These are phyloP conservation scores for Hetaerina titia DNA, from an alignment of 2,888 invertebrate species.

Conservation along the genomic window DNA sequence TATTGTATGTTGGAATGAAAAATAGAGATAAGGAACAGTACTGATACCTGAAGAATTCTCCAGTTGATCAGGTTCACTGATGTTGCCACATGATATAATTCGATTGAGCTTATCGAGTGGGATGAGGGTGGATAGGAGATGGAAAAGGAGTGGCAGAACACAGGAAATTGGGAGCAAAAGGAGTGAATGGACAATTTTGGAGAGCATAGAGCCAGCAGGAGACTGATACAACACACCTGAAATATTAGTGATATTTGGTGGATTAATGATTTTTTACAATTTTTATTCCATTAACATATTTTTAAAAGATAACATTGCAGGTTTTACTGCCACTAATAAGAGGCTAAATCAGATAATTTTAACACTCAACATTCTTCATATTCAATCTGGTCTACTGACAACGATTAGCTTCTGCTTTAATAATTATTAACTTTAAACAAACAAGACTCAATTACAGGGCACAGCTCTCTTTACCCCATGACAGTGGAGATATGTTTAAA, in stretches of 20 bases:
- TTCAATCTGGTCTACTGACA: too few relatives aligned
- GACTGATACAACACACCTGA: conserved; percentile 79
- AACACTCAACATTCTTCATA: too few relatives aligned
- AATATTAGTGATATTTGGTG: conserved; percentile 68
- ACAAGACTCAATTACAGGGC: too few relatives aligned
- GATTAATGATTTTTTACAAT: too few relatives aligned
- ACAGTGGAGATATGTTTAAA: too few relatives aligned
- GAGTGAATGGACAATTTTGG: conserved; percentile 80
- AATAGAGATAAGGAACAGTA: neutral
- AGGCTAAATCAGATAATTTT: too few relatives aligned
- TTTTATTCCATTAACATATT: too few relatives aligned
- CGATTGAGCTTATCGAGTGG: conserved; percentile 77
- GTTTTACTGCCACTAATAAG: too few relatives aligned
- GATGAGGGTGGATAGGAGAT: conserved; percentile 76
- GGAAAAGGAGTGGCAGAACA: conserved; percentile 75
- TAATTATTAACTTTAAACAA: too few relatives aligned
- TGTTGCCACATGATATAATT: conserved; percentile 75
- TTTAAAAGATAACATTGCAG: too few relatives aligned
- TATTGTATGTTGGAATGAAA: neutral
- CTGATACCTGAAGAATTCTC: conserved; percentile 73
- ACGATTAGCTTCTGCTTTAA: too few relatives aligned
- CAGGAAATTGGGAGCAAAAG: conserved; percentile 78
- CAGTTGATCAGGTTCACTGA: conserved; percentile 74
- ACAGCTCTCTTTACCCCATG: too few relatives aligned
- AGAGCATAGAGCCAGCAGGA: conserved; percentile 81